phyloP scores from a whole-genome alignment of 2,888 invertebrate species.

The Baronia brevicornis region DNA sequence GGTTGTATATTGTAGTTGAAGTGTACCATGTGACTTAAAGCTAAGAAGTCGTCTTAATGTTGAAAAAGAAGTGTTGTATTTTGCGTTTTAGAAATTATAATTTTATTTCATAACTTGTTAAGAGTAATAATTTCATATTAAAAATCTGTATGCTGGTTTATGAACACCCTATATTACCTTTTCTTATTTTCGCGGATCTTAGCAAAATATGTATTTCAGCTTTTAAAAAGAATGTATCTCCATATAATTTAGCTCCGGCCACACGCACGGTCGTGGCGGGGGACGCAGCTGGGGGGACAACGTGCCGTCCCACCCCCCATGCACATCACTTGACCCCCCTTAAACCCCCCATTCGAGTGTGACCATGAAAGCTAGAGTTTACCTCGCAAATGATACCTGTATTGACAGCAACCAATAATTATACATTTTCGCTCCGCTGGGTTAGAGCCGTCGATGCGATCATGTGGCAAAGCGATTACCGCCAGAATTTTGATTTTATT shows the following conservation, averaged over 20 bases:
- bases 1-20: too few species aligned
- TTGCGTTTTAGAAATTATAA: too few species aligned
- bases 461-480: conserved; percentile 9
- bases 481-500: too few species aligned
- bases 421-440: conserved; percentile 8
- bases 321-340: conserved; percentile 8
- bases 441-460: conserved; percentile 2
- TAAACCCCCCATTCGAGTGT: conserved; percentile 5
- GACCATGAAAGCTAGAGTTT: conserved; percentile 13
- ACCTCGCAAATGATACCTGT: conserved; percentile 11
- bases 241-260: conserved; percentile 16
- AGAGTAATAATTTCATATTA: too few species aligned
- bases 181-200: too few species aligned
- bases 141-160: too few species aligned
- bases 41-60: too few species aligned
- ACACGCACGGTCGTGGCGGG: conserved; percentile 22
- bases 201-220: too few species aligned
- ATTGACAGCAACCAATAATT: conserved; percentile 13
- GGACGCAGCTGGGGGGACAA: conserved; percentile 20
- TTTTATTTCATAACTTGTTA: too few species aligned
- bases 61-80: too few species aligned
- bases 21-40: too few species aligned
- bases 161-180: too few species aligned
- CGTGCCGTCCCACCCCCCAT: conserved; percentile 17
- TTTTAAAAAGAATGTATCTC: conserved; percentile 9